These are phyloP conservation scores for Lepidotrigona ventralis DNA, from an alignment of 1,140 invertebrate species.

Conservation along the genomic window DNA sequence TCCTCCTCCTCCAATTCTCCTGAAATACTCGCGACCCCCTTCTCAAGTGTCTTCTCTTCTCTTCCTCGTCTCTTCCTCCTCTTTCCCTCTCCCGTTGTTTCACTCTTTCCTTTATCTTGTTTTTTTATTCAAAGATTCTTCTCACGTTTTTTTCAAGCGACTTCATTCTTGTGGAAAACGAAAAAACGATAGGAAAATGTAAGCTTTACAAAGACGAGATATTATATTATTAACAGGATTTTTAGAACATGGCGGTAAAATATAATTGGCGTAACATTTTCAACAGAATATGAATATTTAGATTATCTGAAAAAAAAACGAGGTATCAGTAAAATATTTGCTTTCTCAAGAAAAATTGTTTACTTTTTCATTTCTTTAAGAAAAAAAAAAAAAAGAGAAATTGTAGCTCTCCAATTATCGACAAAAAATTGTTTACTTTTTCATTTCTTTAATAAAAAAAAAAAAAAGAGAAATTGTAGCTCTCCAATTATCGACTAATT, in stretches of 20 bases:
- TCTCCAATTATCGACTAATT: accelerated
- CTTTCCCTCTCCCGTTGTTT: conserved; percentile 9
- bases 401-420: neutral
- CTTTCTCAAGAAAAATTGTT: neutral
- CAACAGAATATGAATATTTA: neutral
- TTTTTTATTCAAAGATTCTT: too few relatives aligned
- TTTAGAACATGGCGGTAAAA: neutral
- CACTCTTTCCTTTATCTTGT: neutral
- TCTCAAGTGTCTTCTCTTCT: conserved; percentile 27
- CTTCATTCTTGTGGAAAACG: conserved; percentile 57
- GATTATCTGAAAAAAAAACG: too few relatives aligned
- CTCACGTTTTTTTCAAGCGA: conserved; percentile 39
- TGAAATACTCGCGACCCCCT: conserved; percentile 45
- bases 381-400: neutral
- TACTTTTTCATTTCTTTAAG: neutral
- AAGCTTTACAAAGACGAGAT: neutral
- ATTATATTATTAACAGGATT: neutral
- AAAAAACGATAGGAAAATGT: conserved; percentile 66
- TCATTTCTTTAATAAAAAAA: neutral
- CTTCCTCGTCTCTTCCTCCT: neutral
- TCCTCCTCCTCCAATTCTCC: conserved; percentile 49
- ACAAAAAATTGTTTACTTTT: too few relatives aligned
- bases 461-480: neutral
- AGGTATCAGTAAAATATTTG: neutral
- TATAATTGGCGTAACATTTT: neutral